A percentile compares a stretch with the other conserved stretches of the same genome.
These are phyloP conservation scores for Ginglymostoma cirratum DNA, from an alignment of 2,113 vertebrate genomes.

Conservation along the genomic window DNA sequence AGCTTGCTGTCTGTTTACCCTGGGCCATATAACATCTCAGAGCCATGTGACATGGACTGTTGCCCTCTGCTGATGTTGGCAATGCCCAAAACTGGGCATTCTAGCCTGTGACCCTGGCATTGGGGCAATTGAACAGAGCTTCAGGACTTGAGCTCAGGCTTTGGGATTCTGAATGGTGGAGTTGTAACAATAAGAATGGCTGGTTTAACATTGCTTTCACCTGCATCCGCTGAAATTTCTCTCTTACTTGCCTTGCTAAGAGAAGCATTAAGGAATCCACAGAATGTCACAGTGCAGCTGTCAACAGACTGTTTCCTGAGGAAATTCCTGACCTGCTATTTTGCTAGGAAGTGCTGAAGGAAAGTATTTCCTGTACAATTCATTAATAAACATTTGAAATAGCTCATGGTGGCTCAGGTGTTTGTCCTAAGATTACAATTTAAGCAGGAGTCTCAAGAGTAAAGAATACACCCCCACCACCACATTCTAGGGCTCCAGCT, in stretches of 20 bases:
- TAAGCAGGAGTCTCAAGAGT: background rate
- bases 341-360: background rate
- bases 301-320: background rate
- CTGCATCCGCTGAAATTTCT: background rate
- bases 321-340: background rate
- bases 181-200: background rate
- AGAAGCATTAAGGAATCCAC: too few relatives aligned
- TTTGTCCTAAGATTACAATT: background rate
- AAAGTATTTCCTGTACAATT: background rate
- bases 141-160: background rate
- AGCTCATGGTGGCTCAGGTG: background rate
- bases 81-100: background rate
- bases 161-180: background rate
- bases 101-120: background rate
- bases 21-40: background rate
- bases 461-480: background rate
- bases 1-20: background rate
- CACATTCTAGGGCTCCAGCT: background rate
- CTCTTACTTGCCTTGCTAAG: background rate
- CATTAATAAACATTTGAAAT: background rate
- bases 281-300: background rate
- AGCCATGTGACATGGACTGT: background rate
- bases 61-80: background rate
- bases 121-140: background rate
- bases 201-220: background rate